Evolutionary conservation across 2,113 vertebrate species (phyloP).

Genomic region (Mobula hypostoma): DNA sequence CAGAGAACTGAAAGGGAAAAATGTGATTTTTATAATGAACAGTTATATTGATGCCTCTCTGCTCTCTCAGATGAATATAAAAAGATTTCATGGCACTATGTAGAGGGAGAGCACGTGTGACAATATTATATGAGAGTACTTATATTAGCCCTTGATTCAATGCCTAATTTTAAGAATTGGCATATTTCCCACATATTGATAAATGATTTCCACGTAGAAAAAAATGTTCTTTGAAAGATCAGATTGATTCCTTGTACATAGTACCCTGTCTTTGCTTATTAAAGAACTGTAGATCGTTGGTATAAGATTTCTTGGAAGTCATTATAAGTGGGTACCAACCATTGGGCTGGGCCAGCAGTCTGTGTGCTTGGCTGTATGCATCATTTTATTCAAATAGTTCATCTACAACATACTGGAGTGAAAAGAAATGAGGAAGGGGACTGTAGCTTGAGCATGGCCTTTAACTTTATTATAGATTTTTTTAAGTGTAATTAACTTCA

Average conservation of each 20-base stretch:
- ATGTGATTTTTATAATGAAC: background rate
- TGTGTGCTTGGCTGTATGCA: background rate
- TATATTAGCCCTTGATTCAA: background rate
- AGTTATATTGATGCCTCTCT: background rate
- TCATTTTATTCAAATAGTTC: background rate
- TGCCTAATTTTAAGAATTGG: background rate
- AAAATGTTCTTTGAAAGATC: background rate
- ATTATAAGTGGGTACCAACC: background rate
- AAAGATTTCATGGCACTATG: no score
- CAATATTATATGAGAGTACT: background rate
- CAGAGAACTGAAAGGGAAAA: constrained; percentile 1
- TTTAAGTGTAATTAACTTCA: background rate
- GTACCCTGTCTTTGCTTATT: background rate
- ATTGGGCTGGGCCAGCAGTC: background rate
- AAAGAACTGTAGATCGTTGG: background rate
- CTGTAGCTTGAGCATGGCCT: background rate
- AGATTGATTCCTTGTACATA: background rate
- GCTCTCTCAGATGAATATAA: background rate
- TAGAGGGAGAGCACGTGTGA: background rate
- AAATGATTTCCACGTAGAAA: background rate
- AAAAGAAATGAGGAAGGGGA: background rate
- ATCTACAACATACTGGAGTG: background rate
- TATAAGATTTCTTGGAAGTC: background rate
- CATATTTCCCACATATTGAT: background rate
- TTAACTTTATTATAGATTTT: background rate